Evolutionary conservation across 2,888 invertebrate species (phyloP), one percentile per base, ranked within the genome.

Genomic region (Morpho deidamia): DNA sequence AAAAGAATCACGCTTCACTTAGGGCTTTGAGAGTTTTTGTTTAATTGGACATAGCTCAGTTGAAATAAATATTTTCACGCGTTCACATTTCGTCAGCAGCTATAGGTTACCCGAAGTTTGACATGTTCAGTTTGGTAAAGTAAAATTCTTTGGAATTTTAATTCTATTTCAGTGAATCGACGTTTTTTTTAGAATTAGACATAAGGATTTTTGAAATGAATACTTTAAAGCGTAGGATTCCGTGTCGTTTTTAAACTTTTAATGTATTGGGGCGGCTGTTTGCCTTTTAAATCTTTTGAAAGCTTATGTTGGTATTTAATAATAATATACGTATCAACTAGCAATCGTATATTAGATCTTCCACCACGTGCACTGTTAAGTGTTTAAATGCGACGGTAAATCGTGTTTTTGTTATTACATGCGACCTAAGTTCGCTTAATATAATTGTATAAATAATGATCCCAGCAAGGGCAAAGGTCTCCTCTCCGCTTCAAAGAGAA

Each of bases 51-150:
- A 32, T 14, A 33, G 39, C 43, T 11, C 45, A 44, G 47, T 51
- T 40, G 46, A 52, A 57, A 59, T 57, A 57, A 57, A 57, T 55
- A 58, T 52, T 57, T 59, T 57, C 54, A 52, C 48, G 49, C 51
- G 60, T 70, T 67, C 67, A 65, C 67, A 67, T 66, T 64, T 70
- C 67, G 65, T 63, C 67, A 62, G 66, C 64, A 55, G 60, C 53
- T 49, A 53, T 58, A 63, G 61, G 56, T 60, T 65, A 62, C 49
- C 34, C 45, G 42, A 55, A 52, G 35, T 50, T 58, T 48, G 55
- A 55, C 52, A 55, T 55, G 57, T 48, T 60, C 43, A 43, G 41
- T 56, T 51, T 59, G 50, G 43, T 49, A 40, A 47, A 50, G 52
- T 14, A 11, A 32, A 41, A 43, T 53, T 44, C 45, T 48, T 49